These are phyloP conservation scores for Drosophila subsilvestris DNA, from an alignment of 2,888 invertebrate species.

Conservation along the genomic window DNA sequence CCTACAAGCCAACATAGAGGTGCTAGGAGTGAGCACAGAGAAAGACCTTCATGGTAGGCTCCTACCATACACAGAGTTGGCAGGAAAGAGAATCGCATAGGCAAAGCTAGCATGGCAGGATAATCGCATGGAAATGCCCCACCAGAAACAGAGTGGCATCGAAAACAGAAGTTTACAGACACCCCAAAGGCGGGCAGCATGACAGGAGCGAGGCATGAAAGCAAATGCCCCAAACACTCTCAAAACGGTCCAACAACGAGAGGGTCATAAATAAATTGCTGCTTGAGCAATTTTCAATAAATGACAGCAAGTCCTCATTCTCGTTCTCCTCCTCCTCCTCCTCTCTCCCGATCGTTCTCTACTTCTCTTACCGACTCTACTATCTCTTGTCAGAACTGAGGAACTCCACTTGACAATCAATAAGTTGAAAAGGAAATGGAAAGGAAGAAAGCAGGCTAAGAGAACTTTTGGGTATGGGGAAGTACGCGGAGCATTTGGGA, in stretches of 20 bases:
- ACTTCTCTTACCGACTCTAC: conserved; percentile 1
- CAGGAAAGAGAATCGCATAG: conserved; percentile 6
- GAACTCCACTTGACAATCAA: conserved; percentile 58
- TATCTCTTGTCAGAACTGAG: conserved; percentile 41
- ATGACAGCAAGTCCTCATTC: conserved; percentile 30
- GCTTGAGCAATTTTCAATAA: conserved; percentile 67
- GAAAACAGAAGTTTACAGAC: neutral
- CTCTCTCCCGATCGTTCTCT: too few relatives aligned
- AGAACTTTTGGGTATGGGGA: neutral
- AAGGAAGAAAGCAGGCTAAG: neutral
- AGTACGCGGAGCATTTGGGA: too few relatives aligned
- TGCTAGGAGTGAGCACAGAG: neutral
- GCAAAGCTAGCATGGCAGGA: neutral
- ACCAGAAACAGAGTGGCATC: neutral
- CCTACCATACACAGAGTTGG: neutral
- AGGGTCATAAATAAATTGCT: conserved; percentile 70
- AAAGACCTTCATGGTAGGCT: too few relatives aligned
- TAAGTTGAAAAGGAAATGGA: conserved; percentile 33
- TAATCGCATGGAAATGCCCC: neutral
- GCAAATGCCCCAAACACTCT: neutral
- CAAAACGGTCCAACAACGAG: conserved; percentile 42
- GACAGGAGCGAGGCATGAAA: neutral
- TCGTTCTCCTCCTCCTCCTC: neutral
- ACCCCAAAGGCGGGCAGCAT: too few relatives aligned
- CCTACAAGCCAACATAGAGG: neutral